Evolutionary conservation across 23 tunicate species (phyloP), one percentile per base, ranked within the genome.

Genomic region (Trididemnum nubilum): DNA sequence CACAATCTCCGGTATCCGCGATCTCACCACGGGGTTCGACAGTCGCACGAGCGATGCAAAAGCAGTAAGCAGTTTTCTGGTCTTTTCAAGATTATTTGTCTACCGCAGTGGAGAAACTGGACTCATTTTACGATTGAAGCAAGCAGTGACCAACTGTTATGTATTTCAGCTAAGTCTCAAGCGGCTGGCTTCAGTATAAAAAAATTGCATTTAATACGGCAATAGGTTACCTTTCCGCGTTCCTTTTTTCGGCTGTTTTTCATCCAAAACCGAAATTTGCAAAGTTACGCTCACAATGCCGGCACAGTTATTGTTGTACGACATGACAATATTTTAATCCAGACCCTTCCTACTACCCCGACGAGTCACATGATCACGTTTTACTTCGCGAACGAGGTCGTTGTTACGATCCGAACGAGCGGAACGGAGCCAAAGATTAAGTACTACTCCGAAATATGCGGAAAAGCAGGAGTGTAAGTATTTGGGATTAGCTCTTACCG

Each of bases 371-470:
- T 94, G 98, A 70, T 94, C 37, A 94, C 98, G 21, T 94, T 94
- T 63, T 94, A 94, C 72, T 94, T 94, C 77, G 23, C 59, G 36
- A 88, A 88, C 33, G 90, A 87, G 12, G 87, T 77, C 35, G 94
- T 88, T 21, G 34, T 94, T n/a, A 94, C 98, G 12, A 72, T 94
- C 12, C 72, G 98, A 21, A 94, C 98, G 12, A 81, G 88, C 61
- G 98, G 98, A 31, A 94, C 98, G 2, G 98, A 94, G 78, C 98
- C 98, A 26, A 94, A 94, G 39, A 88, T 94, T 74, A 94, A 94
- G 61, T 94, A 88, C 75, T 94, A 94, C 61, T 94, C 98, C 23
- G 98, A 86, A 38, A 82, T 82, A 2, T 31, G 77, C 23, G 78
- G 78, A 30, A 82, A 82, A 33, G 79, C 73, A 2, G 71, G 59